These are phyloP conservation scores for Pterostichus madidus DNA, from an alignment of 2,888 invertebrate species.

Conservation along the genomic window DNA sequence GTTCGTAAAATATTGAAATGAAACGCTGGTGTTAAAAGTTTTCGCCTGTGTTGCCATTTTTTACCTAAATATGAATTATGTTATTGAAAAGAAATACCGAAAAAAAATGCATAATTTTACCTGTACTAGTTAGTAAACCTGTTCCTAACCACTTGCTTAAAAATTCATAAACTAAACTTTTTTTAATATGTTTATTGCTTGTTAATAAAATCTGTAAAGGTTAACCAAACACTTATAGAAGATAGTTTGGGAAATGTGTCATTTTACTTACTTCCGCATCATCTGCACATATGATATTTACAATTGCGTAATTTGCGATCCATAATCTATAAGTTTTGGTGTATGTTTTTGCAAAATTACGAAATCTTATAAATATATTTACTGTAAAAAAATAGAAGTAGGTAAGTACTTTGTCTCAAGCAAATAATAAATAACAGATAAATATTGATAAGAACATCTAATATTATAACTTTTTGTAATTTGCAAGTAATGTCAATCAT, in stretches of 20 bases:
- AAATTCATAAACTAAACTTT: slow-evolving; percentile 73
- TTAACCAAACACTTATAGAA: no score
- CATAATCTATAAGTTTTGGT: slow-evolving; percentile 18
- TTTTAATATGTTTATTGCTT: slow-evolving; percentile 72
- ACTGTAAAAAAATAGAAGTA: slow-evolving; percentile 10
- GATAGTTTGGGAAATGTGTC: no score
- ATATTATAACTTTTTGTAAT: no score
- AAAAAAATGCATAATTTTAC: slow-evolving; percentile 70
- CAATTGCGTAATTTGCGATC: background rate
- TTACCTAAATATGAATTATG: slow-evolving; percentile 72
- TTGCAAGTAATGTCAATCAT: no score
- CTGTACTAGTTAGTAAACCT: slow-evolving; percentile 75
- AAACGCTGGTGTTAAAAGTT: slow-evolving; percentile 83
- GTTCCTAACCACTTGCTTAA: slow-evolving; percentile 74
- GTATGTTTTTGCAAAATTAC: background rate
- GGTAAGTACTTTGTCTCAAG: background rate
- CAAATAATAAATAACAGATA: background rate
- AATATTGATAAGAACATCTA: no score
- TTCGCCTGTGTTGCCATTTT: slow-evolving; percentile 82
- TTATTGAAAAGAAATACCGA: no score
- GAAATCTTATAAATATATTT: slow-evolving; percentile 16
- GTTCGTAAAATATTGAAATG: slow-evolving; percentile 81
- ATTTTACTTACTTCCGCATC: slow-evolving; percentile 46
- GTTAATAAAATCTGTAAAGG: slow-evolving; percentile 72
- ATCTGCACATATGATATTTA: slow-evolving; percentile 15